A percentile compares a stretch with the other conserved stretches of the same genome.
phyloP scores from a whole-genome alignment of 2,888 invertebrate genomes.

The Danaus chrysippus region DNA sequence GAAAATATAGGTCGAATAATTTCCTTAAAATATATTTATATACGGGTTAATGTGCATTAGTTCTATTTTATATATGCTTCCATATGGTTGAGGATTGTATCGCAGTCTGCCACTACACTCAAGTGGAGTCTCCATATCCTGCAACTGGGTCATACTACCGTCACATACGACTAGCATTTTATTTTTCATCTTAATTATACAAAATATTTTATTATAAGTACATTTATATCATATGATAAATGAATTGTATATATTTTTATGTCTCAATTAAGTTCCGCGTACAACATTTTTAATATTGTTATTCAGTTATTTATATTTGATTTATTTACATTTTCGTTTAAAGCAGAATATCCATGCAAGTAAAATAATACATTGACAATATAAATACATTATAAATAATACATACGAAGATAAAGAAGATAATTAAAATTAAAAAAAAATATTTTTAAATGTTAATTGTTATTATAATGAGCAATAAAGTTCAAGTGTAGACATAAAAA shows the following conservation, averaged over 20 bases:
- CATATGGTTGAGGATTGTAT: neutral
- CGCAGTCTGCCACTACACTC: conserved; percentile 1
- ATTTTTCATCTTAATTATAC: conserved; percentile 3
- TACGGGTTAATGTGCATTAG: neutral
- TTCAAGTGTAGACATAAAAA: conserved; percentile 63
- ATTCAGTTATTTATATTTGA: too few species aligned
- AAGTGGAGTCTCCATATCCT: conserved; percentile 1
- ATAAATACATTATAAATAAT: neutral
- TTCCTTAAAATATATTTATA: neutral
- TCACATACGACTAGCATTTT: neutral
- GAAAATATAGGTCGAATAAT: too few species aligned
- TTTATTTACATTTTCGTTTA: too few species aligned
- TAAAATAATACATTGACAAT: too few species aligned
- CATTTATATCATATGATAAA: too few species aligned
- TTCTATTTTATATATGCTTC: neutral
- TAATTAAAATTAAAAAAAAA: neutral
- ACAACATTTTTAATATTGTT: too few species aligned
- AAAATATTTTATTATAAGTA: neutral
- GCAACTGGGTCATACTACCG: neutral
- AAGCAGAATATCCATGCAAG: too few species aligned
- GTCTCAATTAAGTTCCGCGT: too few species aligned
- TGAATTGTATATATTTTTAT: too few species aligned
- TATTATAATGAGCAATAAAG: conserved; percentile 39
- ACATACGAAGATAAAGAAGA: neutral
- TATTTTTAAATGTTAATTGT: conserved; percentile 24